phyloP scores from a whole-genome alignment of 2,888 invertebrate species.

The Lamproptera curius region DNA sequence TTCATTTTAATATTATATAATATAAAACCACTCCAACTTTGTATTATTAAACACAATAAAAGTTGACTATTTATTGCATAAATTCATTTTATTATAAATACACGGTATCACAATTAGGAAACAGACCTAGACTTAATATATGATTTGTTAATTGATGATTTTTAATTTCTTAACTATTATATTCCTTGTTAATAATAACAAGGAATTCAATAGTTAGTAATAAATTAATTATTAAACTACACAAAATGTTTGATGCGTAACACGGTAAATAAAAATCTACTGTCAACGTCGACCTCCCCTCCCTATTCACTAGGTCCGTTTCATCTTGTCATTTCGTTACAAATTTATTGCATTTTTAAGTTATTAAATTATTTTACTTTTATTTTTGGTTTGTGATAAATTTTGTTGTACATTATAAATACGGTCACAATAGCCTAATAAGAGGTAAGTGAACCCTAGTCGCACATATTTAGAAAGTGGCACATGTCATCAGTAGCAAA shows the following conservation, averaged over 20 bases:
- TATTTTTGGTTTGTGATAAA: slow-evolving; percentile 47
- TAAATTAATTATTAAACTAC: too few species aligned
- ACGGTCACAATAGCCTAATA: slow-evolving; percentile 30
- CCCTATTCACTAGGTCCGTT: slow-evolving; percentile 44
- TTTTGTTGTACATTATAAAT: slow-evolving; percentile 38
- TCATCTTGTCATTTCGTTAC: slow-evolving; percentile 56
- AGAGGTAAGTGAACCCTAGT: slow-evolving; percentile 45
- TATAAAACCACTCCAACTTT: too few species aligned
- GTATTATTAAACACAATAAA: too few species aligned
- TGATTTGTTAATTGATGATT: too few species aligned
- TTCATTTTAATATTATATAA: too few species aligned
- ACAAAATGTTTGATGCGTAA: neutral
- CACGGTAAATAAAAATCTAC: slow-evolving; percentile 4
- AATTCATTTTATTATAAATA: too few species aligned
- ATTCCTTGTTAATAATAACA: too few species aligned
- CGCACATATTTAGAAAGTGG: slow-evolving; percentile 33
- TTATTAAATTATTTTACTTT: slow-evolving; percentile 63
- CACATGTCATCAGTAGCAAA: slow-evolving; percentile 45
- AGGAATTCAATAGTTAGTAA: too few species aligned
- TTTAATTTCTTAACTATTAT: too few species aligned
- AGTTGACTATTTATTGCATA: too few species aligned
- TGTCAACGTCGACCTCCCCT: slow-evolving; percentile 44
- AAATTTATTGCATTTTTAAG: slow-evolving; percentile 48
- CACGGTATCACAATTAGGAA: too few species aligned
- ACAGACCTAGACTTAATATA: too few species aligned